A percentile compares a stretch with the other conserved stretches of the same genome.
phyloP scores from a whole-genome alignment of 2,797 vertebrate species.

The Chelonia mydas region DNA sequence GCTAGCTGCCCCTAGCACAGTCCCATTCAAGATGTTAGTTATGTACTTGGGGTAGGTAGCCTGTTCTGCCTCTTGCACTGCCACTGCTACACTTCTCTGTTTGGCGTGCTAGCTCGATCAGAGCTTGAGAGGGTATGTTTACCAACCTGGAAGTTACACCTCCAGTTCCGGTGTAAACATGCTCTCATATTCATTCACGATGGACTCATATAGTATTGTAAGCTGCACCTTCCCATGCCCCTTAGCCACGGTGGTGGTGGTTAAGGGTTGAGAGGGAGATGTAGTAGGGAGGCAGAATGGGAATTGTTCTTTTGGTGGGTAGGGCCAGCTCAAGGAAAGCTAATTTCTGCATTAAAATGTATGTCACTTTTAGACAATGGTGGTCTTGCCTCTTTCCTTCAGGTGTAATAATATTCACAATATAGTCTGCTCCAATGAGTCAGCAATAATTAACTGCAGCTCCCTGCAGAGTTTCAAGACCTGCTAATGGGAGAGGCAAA shows the following conservation, averaged over 20 bases:
- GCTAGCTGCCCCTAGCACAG: not conserved
- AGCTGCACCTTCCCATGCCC: no score
- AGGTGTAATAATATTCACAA: not conserved
- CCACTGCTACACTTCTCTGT: not conserved
- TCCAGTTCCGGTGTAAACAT: not conserved
- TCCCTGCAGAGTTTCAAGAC: constrained; percentile 15
- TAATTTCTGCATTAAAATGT: not conserved
- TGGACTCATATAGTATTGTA: not conserved
- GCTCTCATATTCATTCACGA: not conserved
- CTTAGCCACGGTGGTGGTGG: not conserved
- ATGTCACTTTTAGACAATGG: not conserved
- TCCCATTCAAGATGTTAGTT: not conserved
- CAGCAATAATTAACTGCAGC: constrained; percentile 21
- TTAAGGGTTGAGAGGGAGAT: not conserved
- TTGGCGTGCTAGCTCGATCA: not conserved
- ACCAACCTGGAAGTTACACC: not conserved
- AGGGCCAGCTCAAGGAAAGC: not conserved
- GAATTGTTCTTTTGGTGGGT: not conserved
- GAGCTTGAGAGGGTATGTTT: not conserved
- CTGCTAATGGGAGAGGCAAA: not conserved
- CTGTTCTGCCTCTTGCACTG: not conserved
- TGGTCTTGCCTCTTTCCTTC: not conserved
- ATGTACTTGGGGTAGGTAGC: not conserved
- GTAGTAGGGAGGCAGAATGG: no score
- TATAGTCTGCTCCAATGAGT: not conserved